Conservation (phyloP, 2,113 vertebrate species). For the Tachuris rubrigastra region DNA sequence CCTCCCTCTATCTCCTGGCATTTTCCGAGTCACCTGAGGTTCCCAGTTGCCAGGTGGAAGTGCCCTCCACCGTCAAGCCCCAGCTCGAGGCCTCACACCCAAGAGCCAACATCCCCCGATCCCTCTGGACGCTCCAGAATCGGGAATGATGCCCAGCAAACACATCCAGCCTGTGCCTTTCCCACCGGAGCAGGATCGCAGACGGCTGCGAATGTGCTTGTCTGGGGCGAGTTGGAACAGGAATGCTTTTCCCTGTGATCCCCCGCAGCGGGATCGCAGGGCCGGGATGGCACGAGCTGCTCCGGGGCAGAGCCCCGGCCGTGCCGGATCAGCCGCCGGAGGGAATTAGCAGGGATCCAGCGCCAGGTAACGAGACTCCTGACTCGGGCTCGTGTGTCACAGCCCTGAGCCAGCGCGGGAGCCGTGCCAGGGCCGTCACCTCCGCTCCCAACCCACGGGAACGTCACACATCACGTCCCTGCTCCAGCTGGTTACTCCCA, state of each 20-base stretch:
- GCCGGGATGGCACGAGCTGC: background rate
- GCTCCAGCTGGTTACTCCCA: background rate
- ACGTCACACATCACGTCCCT: background rate
- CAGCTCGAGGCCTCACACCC: accelerated
- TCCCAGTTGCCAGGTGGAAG: background rate
- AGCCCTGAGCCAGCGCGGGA: slow-evolving; percentile 28
- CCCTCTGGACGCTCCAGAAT: background rate
- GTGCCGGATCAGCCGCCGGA: background rate
- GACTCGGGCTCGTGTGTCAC: background rate
- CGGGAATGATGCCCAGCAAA: background rate
- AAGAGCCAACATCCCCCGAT: accelerated
- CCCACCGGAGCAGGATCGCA: background rate
- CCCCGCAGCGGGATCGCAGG: background rate
- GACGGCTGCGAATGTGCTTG: background rate
- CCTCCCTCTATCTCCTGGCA: background rate
- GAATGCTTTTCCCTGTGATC: background rate
- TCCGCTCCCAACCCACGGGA: background rate
- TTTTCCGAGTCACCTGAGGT: background rate
- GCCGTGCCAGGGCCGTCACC: background rate
- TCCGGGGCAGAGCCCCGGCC: background rate
- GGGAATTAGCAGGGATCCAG: slow-evolving; percentile 22
- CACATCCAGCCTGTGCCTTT: background rate
- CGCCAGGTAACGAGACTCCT: slow-evolving; percentile 22
- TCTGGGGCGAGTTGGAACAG: background rate
- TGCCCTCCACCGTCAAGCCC: background rate